Evolutionary conservation across 2,888 invertebrate genomes (phyloP), one percentile per base, ranked within the genome.

Genomic region (Hyles lineata): DNA sequence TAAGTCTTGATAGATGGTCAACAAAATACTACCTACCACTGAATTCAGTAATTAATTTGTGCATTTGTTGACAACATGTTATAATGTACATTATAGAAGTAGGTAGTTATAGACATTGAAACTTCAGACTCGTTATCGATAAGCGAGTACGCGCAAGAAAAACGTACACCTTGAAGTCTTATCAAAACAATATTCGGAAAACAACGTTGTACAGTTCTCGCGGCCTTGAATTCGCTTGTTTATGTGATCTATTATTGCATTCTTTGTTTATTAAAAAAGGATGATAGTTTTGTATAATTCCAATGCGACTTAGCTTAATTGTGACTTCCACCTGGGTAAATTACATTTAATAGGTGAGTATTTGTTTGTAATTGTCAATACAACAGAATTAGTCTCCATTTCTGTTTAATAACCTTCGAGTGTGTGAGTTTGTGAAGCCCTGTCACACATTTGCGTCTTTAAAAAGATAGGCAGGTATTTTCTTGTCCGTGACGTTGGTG

Each of bases 111-210:
- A 77, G 74, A 77, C 75, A 81, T 79, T 78, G 72, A 79, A 81
- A 78, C 77, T 81, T 80, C 77, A 83, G 77, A 78, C 76, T 75
- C 80, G 80, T 80, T 83, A 85, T 82, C 81, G 83, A 83, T 83
- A 84, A 85, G 79, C 79, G 73, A 78, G 76, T 77, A 75, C 78
- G 78, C 79, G 80, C 81, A 79, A 80, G 79, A 83, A 80, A 82
- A 80, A 82, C 78, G 74, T 80, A 79, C 83, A 86, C 87, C 87
- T 89, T 87, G 86, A 86, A 86, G 82, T 84, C 87, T 89, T 91
- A 91, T 91, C 91, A 88, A 88, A 88, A 89, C 86, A 90, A 85
- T 89, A 85, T 89, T 87, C 82, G 82, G 80, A 89, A 89, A 89
- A 89, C 84, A 86, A 86, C 79, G 82, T 87, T 86, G 85, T 85